Percentiles rank a stretch among this genome's conserved stretches.
phyloP scores from a whole-genome alignment of 2,888 invertebrate genomes.

The Drosophila anomelani region DNA sequence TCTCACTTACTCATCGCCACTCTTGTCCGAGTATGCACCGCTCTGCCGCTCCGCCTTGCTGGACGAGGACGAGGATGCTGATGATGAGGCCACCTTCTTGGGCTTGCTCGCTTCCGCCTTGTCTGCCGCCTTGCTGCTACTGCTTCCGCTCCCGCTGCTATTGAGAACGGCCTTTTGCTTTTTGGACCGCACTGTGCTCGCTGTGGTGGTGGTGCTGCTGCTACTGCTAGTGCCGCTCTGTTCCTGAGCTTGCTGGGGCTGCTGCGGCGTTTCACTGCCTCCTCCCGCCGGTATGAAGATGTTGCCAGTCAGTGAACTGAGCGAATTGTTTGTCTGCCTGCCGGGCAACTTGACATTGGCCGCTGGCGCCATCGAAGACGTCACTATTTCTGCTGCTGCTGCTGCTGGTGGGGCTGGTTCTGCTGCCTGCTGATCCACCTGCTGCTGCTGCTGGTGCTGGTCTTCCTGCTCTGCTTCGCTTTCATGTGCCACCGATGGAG shows the following conservation, averaged over 20 bases:
- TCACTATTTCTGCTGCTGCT: background rate
- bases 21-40: slow-evolving; percentile 77
- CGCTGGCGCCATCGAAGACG: slow-evolving; percentile 83
- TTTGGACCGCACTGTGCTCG: slow-evolving; percentile 57
- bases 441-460: slow-evolving; percentile 3
- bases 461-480: slow-evolving; percentile 40
- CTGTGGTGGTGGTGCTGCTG: slow-evolving; percentile 21
- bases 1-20: slow-evolving; percentile 81
- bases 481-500: slow-evolving; percentile 60
- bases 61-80: slow-evolving; percentile 59
- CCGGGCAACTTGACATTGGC: slow-evolving; percentile 86
- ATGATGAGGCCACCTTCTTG: slow-evolving; percentile 47
- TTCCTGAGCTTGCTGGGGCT: slow-evolving; percentile 8
- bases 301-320: slow-evolving; percentile 93
- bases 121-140: slow-evolving; percentile 48
- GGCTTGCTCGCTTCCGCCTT: slow-evolving; percentile 51
- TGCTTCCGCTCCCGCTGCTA: slow-evolving; percentile 21
- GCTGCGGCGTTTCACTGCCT: slow-evolving; percentile 39
- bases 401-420: slow-evolving; percentile 17
- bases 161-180: slow-evolving; percentile 56
- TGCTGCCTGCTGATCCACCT: slow-evolving; percentile 20
- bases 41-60: slow-evolving; percentile 67
- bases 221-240: slow-evolving; percentile 34
- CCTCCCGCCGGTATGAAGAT: slow-evolving; percentile 88
- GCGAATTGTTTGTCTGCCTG: slow-evolving; percentile 93